A percentile compares a stretch with the other conserved stretches of the same genome.
These are phyloP conservation scores for Chelonus insularis DNA, from an alignment of 1,140 invertebrate species.

Conservation along the genomic window DNA sequence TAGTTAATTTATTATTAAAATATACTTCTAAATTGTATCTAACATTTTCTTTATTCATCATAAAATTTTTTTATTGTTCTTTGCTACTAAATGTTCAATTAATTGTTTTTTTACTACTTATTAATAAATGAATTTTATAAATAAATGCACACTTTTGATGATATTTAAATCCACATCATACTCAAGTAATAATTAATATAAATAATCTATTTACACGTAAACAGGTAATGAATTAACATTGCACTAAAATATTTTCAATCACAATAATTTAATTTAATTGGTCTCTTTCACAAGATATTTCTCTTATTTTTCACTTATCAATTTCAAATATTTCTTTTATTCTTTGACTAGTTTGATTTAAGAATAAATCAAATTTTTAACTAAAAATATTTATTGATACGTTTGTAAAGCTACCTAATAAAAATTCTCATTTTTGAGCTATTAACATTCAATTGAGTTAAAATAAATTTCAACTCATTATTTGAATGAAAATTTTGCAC, in stretches of 20 bases:
- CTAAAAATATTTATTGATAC: too few species aligned
- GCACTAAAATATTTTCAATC: slow-evolving; percentile 29
- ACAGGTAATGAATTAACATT: slow-evolving; percentile 25
- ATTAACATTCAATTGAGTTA: neutral
- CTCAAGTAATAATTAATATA: slow-evolving; percentile 12
- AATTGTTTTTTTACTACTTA: neutral
- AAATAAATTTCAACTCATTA: too few species aligned
- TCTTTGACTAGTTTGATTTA: neutral
- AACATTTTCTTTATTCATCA: too few species aligned
- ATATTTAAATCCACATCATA: neutral
- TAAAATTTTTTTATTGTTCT: too few species aligned
- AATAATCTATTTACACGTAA: slow-evolving; percentile 29
- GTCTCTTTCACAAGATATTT: slow-evolving; percentile 10
- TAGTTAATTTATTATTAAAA: too few species aligned
- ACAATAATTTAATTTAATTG: slow-evolving; percentile 23
- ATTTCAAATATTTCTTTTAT: neutral
- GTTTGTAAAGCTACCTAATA: too few species aligned
- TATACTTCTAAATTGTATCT: too few species aligned
- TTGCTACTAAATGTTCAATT: too few species aligned
- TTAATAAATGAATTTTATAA: slow-evolving; percentile 12
- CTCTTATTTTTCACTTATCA: neutral
- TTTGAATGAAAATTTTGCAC: too few species aligned
- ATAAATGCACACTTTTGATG: slow-evolving; percentile 10
- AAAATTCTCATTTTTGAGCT: neutral
- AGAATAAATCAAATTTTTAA: too few species aligned